Evolutionary conservation across 2,797 vertebrate species (phyloP), one percentile per base, ranked within the genome.

Genomic region (Gobionotothen gibberifrons): DNA sequence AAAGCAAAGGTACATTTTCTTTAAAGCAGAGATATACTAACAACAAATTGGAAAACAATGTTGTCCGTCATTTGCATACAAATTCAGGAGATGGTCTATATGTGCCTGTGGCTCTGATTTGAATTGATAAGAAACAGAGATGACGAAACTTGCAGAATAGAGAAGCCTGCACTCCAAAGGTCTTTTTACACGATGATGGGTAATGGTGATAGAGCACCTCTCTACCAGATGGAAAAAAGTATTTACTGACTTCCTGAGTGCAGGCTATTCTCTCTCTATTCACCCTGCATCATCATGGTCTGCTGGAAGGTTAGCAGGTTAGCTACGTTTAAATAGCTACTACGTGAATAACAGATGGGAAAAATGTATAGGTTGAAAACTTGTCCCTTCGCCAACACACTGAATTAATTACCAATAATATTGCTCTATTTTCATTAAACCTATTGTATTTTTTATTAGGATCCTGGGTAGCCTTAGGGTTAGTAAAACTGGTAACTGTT

Each of bases 41-140:
- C 11, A 46, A 42, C 5, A 43, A 60, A 47, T 13, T 5, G 11
- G 5, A 60, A 19, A 60, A 19, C 29, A 12, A 7, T 44, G 43
- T 46, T 39, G 32, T 65, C 14, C 42, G 26, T 32, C 0, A 49
- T 72, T 61, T 52, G 36, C n/a, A 32, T 69, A 11, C 56, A 54
- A 51, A 15, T 13, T 48, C 22, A 0, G 14, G 17, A 56, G 36
- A 55, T 51, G 48, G 44, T 48, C 21, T 12, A 3, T 49, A 49
- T 72, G 44, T 66, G 56, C 52, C 63, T 10, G 32, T 46, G 22
- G 66, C 49, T 40, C 19, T 57, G 40, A 14, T 22, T 69, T 43
- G 9, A 32, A 60, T 70, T 15, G 22, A n/a, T 43, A 32, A 64
- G 26, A 39, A 7, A 9, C 5, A 46, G 3, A 29, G 21, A 14